phyloP scores from a whole-genome alignment of 2,888 invertebrate species.

The Dryomyza anilis region DNA sequence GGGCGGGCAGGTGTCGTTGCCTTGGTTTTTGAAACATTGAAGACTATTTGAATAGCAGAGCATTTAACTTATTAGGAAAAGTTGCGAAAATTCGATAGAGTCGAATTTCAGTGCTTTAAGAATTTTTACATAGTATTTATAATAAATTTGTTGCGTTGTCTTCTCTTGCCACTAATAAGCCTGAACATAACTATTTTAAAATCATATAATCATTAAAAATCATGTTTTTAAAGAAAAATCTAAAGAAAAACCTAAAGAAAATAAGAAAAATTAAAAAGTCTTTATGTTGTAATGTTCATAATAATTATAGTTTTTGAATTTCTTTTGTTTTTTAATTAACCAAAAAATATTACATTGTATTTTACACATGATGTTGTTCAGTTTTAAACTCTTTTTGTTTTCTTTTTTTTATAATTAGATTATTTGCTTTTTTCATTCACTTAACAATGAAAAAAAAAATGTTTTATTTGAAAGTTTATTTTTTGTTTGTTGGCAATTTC shows the following conservation, averaged over 20 bases:
- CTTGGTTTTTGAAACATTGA: too few relatives aligned
- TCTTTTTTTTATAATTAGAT: not conserved
- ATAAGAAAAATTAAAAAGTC: not conserved
- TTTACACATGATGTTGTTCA: slow-evolving; percentile 1
- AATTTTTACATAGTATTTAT: too few relatives aligned
- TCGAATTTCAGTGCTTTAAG: too few relatives aligned
- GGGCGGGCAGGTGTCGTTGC: too few relatives aligned
- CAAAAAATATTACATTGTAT: slow-evolving; percentile 14
- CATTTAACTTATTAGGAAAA: too few relatives aligned
- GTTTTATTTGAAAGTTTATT: not conserved
- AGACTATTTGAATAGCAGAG: too few relatives aligned
- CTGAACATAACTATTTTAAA: too few relatives aligned
- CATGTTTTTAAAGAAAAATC: not conserved
- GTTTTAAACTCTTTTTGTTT: not conserved
- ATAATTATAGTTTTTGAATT: slow-evolving; percentile 19
- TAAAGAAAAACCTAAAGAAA: not conserved
- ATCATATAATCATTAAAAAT: not conserved
- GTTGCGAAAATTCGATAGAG: too few relatives aligned
- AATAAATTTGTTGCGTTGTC: too few relatives aligned
- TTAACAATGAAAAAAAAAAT: not conserved
- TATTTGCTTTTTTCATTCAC: not conserved
- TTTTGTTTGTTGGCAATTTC: not conserved
- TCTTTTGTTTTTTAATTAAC: slow-evolving; percentile 4
- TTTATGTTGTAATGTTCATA: slow-evolving; percentile 24
- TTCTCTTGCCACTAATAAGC: too few relatives aligned